A percentile compares a stretch with the other conserved stretches of the same genome.
Evolutionary conservation across 1,140 invertebrate species (phyloP).

Genomic region (Octopus sinensis): DNA sequence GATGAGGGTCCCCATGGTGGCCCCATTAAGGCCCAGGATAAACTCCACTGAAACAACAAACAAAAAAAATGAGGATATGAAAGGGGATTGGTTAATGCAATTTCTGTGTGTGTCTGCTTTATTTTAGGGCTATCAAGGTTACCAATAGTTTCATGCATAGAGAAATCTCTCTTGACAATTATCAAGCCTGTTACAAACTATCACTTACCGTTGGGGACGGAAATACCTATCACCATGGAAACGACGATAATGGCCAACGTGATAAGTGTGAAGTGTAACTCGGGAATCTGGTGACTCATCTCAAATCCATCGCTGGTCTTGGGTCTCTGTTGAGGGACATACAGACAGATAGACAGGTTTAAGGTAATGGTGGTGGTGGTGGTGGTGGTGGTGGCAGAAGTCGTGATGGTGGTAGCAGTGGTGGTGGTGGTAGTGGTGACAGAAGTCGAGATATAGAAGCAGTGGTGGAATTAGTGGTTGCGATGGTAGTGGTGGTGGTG

Average conservation of each 20-base stretch:
- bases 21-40: slow-evolving; percentile 85
- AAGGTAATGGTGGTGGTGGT: background rate
- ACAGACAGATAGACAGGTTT: background rate
- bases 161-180: no score
- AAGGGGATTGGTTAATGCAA: no score
- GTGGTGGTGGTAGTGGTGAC: no score
- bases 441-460: no score
- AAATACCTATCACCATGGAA: slow-evolving; percentile 71
- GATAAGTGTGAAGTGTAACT: slow-evolving; percentile 73
- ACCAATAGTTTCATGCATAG: no score
- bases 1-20: slow-evolving; percentile 90
- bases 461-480: no score
- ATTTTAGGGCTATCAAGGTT: no score
- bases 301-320: slow-evolving; percentile 57
- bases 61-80: background rate
- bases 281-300: slow-evolving; percentile 70
- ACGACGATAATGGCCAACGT: slow-evolving; percentile 73
- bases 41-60: slow-evolving; percentile 71
- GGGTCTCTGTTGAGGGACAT: slow-evolving; percentile 34
- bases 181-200: no score
- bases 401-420: no score
- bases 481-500: no score
- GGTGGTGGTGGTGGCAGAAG: background rate
- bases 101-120: no score
- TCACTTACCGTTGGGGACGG: slow-evolving; percentile 59